Conservation (phyloP, 2,797 vertebrate genomes). For the Xenopus petersii region DNA sequence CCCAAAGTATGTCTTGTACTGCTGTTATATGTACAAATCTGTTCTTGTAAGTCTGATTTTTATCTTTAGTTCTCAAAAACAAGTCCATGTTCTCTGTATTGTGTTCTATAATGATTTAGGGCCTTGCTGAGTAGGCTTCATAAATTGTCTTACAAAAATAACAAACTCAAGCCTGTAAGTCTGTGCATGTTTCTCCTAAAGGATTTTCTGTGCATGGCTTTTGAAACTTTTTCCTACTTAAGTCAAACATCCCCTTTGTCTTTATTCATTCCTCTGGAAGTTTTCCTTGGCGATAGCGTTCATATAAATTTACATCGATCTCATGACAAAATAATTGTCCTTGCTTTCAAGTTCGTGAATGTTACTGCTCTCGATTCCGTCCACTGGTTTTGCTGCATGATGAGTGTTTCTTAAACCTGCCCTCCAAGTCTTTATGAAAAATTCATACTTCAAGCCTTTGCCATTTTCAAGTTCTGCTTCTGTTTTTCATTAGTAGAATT, state of each 20-base stretch:
- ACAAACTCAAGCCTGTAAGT: constrained; percentile 7
- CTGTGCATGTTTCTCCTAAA: constrained; percentile 4
- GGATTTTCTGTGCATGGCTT: background rate
- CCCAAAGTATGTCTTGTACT: too few species aligned
- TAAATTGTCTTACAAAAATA: constrained; percentile 5
- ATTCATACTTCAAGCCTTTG: constrained; percentile 26
- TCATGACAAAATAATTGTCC: too few species aligned
- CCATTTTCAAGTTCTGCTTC: constrained; percentile 25
- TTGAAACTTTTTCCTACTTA: background rate
- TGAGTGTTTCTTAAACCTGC: constrained; percentile 32
- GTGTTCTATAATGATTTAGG: background rate
- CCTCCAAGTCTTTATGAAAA: constrained; percentile 18
- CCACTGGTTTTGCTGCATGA: too few species aligned
- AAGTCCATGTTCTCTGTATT: background rate
- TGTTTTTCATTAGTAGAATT: constrained; percentile 33
- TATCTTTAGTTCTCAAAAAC: too few species aligned
- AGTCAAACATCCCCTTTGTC: constrained; percentile 3
- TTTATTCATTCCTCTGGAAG: constrained; percentile 21
- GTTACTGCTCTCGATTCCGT: too few species aligned
- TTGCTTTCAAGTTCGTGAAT: too few species aligned
- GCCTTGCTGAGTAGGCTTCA: background rate
- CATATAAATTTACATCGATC: background rate
- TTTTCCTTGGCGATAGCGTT: constrained; percentile 7
- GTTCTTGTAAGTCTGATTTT: too few species aligned
- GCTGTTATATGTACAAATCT: too few species aligned